A percentile compares a stretch with the other conserved stretches of the same genome.
Conservation (phyloP, 92 coral and sea anemone species). For the Porites divaricata region DNA sequence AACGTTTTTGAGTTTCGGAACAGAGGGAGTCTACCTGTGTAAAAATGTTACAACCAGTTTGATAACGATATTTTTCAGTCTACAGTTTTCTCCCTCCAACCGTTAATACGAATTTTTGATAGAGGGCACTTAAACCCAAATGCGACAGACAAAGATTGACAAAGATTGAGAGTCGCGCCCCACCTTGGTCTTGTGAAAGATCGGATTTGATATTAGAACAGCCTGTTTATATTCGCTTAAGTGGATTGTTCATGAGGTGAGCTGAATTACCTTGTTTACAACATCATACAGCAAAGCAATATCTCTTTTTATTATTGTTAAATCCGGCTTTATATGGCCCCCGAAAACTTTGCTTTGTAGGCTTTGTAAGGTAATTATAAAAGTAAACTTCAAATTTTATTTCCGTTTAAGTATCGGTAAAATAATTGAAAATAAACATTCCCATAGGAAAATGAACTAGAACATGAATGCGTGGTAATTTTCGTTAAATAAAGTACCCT, state of each 20-base stretch:
- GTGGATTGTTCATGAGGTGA: background rate
- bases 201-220: constrained; percentile 24
- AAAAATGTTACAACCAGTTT: background rate
- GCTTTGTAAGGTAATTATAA: too few relatives aligned
- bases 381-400: background rate
- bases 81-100: background rate
- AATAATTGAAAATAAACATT: too few relatives aligned
- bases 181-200: constrained; percentile 3
- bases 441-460: too few relatives aligned
- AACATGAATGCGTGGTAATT: too few relatives aligned
- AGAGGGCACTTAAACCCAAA: background rate
- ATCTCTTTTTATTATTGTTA: background rate
- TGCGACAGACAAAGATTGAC: background rate
- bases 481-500: too few relatives aligned
- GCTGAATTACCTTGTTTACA: constrained; percentile 14
- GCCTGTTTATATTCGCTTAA: constrained; percentile 10
- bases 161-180: background rate
- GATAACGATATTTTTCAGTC: background rate
- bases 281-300: background rate
- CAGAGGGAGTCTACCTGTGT: background rate
- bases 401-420: too few relatives aligned
- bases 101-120: background rate
- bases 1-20: background rate
- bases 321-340: background rate
- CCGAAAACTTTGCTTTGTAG: too few relatives aligned